Evolutionary conservation across 2,797 vertebrate genomes (phyloP), one percentile per base, ranked within the genome.

Genomic region (Myioborus miniatus): DNA sequence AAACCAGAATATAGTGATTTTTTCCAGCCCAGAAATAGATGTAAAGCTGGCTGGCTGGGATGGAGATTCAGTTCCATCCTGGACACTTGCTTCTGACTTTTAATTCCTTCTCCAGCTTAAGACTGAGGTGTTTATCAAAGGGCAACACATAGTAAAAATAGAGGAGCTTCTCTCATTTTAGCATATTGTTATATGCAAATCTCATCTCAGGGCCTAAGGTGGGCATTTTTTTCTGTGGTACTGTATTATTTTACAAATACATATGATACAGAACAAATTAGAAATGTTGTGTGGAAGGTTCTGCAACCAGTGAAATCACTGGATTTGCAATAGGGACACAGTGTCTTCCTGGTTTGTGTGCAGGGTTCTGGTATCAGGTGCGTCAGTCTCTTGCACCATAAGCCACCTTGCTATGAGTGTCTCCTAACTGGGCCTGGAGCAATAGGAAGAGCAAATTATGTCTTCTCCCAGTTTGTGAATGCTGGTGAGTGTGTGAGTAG

Each of bases 401-500:
- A 4, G 29, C 37, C 83, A 76, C 78, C 30, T 62, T 67, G 52
- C 32, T 59, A 0, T 41, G 36, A 83, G 55, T 82, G 74, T 69
- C 82, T 91, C 60, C 64, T 13, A 46, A 62, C 15, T 62, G 67
- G 23, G 64, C 86, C 67, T 93, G 92, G 75, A 95, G 96, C 89
- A 94, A 32, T 29, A 80, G 89, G 93, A 91, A 94, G 78, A 80
- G 62, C 22, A 15, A 76, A 89, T 84, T 84, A 50, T 13, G 52
- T 78, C 92, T 94, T 90, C 34, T 79, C 26, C 76, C 67, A 64
- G 58, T 76, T 49, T 22, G 70, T 69, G 68, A 87, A 19, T 70
- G 75, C 71, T 69, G 63, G 60, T 12, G n/a, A 78, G 53, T n/a
- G 44, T 78, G 43, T 96, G 94, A 95, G 89, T 95, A 91, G 87